Evolutionary conservation across 1,140 invertebrate genomes (phyloP).

Genomic region (Diorhabda sublineata): DNA sequence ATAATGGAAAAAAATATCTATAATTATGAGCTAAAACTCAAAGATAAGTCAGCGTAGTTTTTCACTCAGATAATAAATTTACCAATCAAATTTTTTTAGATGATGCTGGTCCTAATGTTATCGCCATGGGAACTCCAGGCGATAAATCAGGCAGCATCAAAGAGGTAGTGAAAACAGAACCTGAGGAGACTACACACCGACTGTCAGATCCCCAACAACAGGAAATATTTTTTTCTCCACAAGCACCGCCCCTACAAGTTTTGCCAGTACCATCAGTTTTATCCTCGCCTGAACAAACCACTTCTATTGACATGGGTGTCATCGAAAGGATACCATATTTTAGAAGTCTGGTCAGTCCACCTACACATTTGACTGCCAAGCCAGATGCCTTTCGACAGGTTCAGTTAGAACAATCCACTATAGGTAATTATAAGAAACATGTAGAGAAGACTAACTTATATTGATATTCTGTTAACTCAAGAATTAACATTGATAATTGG

Average conservation of each 20-base stretch:
- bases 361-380: slow-evolving; percentile 22
- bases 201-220: slow-evolving; percentile 20
- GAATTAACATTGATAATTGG: too few species aligned
- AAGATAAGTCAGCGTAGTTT: too few species aligned
- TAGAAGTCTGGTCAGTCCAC: slow-evolving; percentile 17
- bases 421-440: slow-evolving; percentile 5
- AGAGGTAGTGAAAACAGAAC: slow-evolving; percentile 38
- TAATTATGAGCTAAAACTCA: too few species aligned
- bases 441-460: too few species aligned
- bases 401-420: slow-evolving; percentile 35
- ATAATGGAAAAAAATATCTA: too few species aligned
- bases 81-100: slow-evolving; percentile 31
- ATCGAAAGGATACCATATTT: slow-evolving; percentile 29
- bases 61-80: too few species aligned
- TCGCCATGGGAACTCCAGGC: slow-evolving; percentile 49
- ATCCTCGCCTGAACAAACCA: neutral
- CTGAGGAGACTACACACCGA: slow-evolving; percentile 14
- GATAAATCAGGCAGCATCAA: slow-evolving; percentile 40
- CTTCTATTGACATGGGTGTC: slow-evolving; percentile 34
- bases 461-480: too few species aligned
- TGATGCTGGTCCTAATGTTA: slow-evolving; percentile 45
- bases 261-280: neutral
- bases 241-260: slow-evolving; percentile 1
- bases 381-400: slow-evolving; percentile 24
- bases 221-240: slow-evolving; percentile 3